Evolutionary conservation across 2,888 invertebrate species (phyloP).

Genomic region (Bellardia bayeri): DNA sequence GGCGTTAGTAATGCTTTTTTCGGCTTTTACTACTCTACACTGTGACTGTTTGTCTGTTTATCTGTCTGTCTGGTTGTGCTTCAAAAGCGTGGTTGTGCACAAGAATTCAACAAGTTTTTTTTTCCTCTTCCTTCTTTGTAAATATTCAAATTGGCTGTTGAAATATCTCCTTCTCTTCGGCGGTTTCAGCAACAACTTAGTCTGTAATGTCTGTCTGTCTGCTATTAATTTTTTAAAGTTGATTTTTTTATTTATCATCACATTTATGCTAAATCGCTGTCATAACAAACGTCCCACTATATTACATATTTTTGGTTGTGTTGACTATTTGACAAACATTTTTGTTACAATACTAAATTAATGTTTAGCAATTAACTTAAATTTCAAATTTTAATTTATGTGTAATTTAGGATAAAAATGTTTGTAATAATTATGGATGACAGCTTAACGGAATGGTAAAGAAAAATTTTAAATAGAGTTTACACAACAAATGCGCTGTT

Average conservation of each 20-base stretch:
- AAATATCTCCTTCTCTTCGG: slow-evolving; percentile 29
- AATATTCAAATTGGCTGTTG: slow-evolving; percentile 58
- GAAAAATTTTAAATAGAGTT: neutral
- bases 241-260: slow-evolving; percentile 45
- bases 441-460: neutral
- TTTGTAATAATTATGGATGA: slow-evolving; percentile 3
- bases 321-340: slow-evolving; percentile 50
- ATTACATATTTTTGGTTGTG: neutral
- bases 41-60: neutral
- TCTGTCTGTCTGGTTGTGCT: neutral
- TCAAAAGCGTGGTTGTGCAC: slow-evolving; percentile 48
- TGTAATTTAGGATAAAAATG: slow-evolving; percentile 18
- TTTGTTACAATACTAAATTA: slow-evolving; percentile 20
- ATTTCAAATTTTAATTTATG: slow-evolving; percentile 37
- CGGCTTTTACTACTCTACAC: neutral
- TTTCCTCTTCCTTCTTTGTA: slow-evolving; percentile 20
- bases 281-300: slow-evolving; percentile 73
- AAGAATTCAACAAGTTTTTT: slow-evolving; percentile 64
- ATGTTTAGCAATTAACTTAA: slow-evolving; percentile 52
- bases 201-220: slow-evolving; percentile 1
- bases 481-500: neutral
- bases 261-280: slow-evolving; percentile 68
- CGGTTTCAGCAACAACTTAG: slow-evolving; percentile 9
- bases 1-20: slow-evolving; percentile 59
- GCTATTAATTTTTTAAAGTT: slow-evolving; percentile 12